Percentiles rank a stretch among this genome's conserved stretches.
Evolutionary conservation across 1,140 invertebrate species (phyloP).

Genomic region (Sweltsa coloradensis): DNA sequence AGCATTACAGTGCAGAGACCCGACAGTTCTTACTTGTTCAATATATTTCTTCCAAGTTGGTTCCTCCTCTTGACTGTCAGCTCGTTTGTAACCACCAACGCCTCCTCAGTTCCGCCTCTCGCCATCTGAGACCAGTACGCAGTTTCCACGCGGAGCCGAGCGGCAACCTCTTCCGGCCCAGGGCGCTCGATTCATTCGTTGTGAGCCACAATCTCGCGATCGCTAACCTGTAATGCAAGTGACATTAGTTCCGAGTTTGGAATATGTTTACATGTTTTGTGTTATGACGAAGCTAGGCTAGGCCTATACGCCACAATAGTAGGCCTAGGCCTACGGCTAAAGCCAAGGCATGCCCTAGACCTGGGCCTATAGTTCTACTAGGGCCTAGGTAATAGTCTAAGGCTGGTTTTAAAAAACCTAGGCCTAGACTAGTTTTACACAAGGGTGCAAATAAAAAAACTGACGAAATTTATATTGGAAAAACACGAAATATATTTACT

Average conservation of each 20-base stretch:
- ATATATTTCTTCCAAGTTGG: conserved; percentile 97
- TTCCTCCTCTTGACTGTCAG: conserved; percentile 87
- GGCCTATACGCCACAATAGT: not conserved
- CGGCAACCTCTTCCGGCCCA: conserved; percentile 61
- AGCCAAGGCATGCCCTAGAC: not conserved
- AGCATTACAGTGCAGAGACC: not conserved
- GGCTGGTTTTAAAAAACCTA: no score
- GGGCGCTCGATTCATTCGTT: conserved; percentile 48
- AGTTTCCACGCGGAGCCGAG: conserved; percentile 67
- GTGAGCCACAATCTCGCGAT: conserved; percentile 54
- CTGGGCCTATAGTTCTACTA: not conserved
- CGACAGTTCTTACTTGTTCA: conserved; percentile 54
- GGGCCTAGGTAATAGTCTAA: no score
- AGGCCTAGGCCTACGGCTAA: not conserved
- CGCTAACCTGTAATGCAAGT: conserved; percentile 15
- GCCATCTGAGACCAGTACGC: conserved; percentile 66
- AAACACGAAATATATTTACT: no score
- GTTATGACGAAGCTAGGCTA: conserved; percentile 5
- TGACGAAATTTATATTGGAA: no score
- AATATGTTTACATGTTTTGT: not conserved
- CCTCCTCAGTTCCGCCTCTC: conserved; percentile 68
- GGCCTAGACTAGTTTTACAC: no score
- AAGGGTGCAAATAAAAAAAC: no score
- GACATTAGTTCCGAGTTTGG: not conserved
- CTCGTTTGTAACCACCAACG: conserved; percentile 77